Evolutionary conservation across 2,888 invertebrate genomes (phyloP).

Genomic region (Melolontha melolontha): DNA sequence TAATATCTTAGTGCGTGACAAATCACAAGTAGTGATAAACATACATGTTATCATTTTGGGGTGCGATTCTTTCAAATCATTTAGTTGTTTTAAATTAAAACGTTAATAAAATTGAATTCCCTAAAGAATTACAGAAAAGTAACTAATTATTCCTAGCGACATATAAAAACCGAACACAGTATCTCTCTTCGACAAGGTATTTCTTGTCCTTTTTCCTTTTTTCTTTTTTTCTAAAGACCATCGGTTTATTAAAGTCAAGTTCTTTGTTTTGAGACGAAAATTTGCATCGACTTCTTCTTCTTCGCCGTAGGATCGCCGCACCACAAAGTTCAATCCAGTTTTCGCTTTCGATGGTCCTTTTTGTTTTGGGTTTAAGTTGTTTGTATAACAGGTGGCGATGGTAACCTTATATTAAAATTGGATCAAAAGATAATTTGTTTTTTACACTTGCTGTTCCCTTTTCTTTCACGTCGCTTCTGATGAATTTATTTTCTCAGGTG

Average conservation of each 20-base stretch:
- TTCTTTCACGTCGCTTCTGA: constrained; percentile 16
- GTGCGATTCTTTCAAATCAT: too few species aligned
- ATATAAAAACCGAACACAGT: too few species aligned
- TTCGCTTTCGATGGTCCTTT: constrained; percentile 48
- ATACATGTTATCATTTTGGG: too few species aligned
- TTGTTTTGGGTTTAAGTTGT: constrained; percentile 51
- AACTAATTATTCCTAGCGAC: too few species aligned
- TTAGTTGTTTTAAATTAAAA: too few species aligned
- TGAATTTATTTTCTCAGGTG: constrained; percentile 27
- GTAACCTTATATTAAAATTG: constrained; percentile 63
- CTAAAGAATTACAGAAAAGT: too few species aligned
- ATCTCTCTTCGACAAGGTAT: not conserved
- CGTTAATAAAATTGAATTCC: too few species aligned
- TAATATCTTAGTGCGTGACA: too few species aligned
- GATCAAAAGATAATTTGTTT: constrained; percentile 60
- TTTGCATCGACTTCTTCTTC: constrained; percentile 43
- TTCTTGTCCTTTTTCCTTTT: constrained; percentile 38
- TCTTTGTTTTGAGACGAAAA: constrained; percentile 50
- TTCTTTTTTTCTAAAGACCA: not conserved
- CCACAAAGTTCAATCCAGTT: constrained; percentile 51
- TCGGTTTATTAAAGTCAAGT: constrained; percentile 36
- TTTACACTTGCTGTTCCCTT: constrained; percentile 18
- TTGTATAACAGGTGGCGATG: constrained; percentile 59
- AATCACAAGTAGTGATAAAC: too few species aligned
- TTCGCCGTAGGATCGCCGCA: constrained; percentile 1